phyloP scores from a whole-genome alignment of 2,113 vertebrate genomes.

The Tenebrosternarchus preto region DNA sequence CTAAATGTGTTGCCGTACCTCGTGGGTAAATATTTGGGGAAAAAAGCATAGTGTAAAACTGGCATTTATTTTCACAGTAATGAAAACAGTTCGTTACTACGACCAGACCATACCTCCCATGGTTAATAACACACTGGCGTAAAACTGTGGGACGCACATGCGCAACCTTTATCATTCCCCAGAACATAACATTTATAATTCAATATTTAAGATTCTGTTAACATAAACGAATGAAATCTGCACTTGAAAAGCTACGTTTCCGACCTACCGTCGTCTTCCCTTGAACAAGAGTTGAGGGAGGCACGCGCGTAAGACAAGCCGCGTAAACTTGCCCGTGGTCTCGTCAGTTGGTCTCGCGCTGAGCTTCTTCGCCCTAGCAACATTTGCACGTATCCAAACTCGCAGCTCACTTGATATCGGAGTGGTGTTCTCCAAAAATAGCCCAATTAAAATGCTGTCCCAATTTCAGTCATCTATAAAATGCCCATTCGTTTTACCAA shows the following conservation, averaged over 20 bases:
- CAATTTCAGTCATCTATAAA: no score
- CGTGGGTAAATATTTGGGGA: background rate
- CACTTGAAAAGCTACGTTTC: background rate
- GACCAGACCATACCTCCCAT: background rate
- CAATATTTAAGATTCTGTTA: background rate
- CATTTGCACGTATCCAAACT: background rate
- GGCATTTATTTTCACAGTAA: background rate
- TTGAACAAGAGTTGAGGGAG: conserved; percentile 29
- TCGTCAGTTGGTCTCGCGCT: conserved; percentile 21
- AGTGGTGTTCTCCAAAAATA: no score
- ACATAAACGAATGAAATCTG: background rate
- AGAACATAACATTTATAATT: no score
- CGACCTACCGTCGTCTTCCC: conserved; percentile 34
- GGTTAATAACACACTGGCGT: background rate
- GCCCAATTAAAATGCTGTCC: no score
- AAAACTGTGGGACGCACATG: background rate
- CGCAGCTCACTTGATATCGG: background rate
- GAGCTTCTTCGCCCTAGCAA: background rate
- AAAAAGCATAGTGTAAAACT: background rate
- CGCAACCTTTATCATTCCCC: no score
- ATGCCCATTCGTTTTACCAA: no score
- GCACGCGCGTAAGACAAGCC: background rate
- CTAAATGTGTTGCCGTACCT: background rate
- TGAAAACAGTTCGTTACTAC: background rate
- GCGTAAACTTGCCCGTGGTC: conserved; percentile 34